Conservation (phyloP, 2,888 invertebrate species). For the Arctia plantaginis region DNA sequence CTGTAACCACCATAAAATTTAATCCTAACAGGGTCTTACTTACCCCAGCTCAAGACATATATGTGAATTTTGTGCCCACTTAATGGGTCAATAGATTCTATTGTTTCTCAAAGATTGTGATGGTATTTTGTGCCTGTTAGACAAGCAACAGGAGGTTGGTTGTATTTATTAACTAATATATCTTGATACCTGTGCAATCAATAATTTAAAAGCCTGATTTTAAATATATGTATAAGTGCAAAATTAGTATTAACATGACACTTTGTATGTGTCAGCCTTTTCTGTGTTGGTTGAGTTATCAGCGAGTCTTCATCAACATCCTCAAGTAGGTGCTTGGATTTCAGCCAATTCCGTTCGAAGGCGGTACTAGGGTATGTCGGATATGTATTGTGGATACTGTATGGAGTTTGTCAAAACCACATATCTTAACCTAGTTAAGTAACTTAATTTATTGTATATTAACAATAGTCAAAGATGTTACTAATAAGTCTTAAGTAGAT, state of each 20-base stretch:
- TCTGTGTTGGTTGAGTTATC: conserved; percentile 59
- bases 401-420: neutral
- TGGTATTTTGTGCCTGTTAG: neutral
- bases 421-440: neutral
- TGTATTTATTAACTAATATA: too few relatives aligned
- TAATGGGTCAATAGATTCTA: neutral
- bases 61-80: conserved; percentile 44
- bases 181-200: neutral
- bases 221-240: neutral
- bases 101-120: neutral
- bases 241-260: neutral
- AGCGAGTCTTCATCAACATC: conserved; percentile 59
- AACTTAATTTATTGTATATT: neutral
- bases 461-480: neutral
- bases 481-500: neutral
- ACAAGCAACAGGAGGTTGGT: neutral
- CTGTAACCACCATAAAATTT: conserved; percentile 47
- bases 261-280: too few relatives aligned
- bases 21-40: conserved; percentile 51
- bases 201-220: neutral
- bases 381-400: neutral
- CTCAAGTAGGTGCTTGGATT: conserved; percentile 35
- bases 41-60: conserved; percentile 49
- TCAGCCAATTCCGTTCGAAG: conserved; percentile 40
- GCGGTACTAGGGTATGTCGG: conserved; percentile 15